Base-by-base conservation (phyloP, 1,140 invertebrate species). In the Campoletis sonorensis region DNA sequence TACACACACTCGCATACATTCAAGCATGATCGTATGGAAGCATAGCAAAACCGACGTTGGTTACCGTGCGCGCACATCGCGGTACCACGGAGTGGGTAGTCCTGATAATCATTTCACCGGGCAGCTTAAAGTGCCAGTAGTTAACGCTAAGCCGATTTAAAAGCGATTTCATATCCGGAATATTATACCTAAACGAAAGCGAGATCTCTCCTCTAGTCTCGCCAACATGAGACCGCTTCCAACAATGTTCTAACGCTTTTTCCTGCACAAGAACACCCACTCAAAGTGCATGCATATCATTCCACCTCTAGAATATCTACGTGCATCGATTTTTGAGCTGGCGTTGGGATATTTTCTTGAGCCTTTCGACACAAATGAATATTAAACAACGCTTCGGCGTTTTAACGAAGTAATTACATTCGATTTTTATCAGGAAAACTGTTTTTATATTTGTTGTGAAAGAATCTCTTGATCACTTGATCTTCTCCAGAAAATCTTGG, bases 91-190 rank as follows among this genome's bases (percentile, higher is more conserved):
- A 89, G 88, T 91, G 91, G 89, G 89, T 89, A 90, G 83, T 88
- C 87, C 90, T 91, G 91, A 92, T 92, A 92, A 92, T 92, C 91
- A 92, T 92, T 92, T 92, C 89, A 92, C 88, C 87, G 88, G 89
- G 88, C 91, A 92, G 91, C 91, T 92, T 92, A 92, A 92, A 92
- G 91, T 92, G 91, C 91, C 91, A 91, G 90, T 91, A 92, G 91
- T 92, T 92, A 92, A 92, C 90, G 89, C 87, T 92, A 92, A 92
- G 91, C 91, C 91, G 91, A 92, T 92, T 92, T 92, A 92, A 92
- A 92, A 92, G 90, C 91, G 91, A 91, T 91, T 92, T 91, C 91
- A 92, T 91, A 92, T 92, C 90, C 87, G 85, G 87, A 90, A 90
- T 89, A 88, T 89, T 91, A 91, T 90, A 91, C 88, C 88, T 86